Conservation (phyloP, 1,140 invertebrate genomes). For the Arion vulgaris region DNA sequence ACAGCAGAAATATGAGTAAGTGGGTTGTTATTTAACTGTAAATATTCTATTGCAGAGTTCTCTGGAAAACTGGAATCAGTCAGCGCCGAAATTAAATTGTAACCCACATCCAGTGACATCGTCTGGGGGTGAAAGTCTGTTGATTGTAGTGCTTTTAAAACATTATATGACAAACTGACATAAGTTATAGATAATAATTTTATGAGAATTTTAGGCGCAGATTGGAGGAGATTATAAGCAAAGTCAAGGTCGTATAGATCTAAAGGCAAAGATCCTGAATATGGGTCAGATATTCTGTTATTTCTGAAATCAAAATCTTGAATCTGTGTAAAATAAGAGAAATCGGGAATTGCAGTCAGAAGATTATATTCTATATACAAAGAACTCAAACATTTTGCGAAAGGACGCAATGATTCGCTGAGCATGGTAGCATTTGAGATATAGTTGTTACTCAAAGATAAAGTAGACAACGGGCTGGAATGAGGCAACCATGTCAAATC, state of each 20-base stretch:
- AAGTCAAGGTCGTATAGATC: neutral
- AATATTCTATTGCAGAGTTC: neutral
- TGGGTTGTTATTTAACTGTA: neutral
- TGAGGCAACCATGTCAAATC: neutral
- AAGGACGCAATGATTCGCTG: neutral
- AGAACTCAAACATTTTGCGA: neutral
- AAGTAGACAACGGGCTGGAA: neutral
- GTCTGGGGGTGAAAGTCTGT: neutral
- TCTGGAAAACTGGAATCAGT: neutral
- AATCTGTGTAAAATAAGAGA: neutral
- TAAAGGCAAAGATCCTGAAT: neutral
- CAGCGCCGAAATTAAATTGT: neutral
- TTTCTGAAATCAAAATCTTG: neutral
- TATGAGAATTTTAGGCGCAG: neutral
- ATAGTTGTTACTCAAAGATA: neutral
- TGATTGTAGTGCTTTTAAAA: neutral
- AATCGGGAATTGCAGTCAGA: neutral
- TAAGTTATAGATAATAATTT: neutral
- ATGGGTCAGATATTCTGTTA: neutral
- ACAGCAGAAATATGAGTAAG: neutral
- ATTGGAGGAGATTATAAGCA: neutral
- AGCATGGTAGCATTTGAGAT: neutral
- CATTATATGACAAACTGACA: neutral
- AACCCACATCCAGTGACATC: neutral
- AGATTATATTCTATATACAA: neutral